phyloP scores from a whole-genome alignment of 1,140 invertebrate species.

The Dryas iulia region DNA sequence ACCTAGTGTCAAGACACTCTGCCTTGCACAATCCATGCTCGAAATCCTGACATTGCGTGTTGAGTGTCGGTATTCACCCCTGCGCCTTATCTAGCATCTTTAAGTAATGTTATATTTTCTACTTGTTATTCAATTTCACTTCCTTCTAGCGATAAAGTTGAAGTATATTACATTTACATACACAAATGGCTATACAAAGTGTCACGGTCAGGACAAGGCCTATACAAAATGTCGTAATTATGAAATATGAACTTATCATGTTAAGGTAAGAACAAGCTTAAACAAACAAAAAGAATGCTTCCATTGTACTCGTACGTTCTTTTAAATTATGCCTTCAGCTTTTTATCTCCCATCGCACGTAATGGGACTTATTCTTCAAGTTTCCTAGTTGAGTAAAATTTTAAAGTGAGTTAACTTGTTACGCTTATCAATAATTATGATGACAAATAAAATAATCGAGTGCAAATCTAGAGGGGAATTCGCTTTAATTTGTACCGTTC shows the following conservation, averaged over 20 bases:
- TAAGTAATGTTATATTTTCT: too few species aligned
- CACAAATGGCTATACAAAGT: neutral
- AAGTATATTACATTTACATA: neutral
- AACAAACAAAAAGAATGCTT: neutral
- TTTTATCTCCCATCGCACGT: neutral
- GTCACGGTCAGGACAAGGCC: neutral
- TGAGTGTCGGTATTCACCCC: too few species aligned
- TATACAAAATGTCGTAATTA: neutral
- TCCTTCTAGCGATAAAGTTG: neutral
- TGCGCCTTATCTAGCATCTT: too few species aligned
- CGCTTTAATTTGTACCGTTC: constrained; percentile 43
- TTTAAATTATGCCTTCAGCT: neutral
- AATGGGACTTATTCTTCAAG: neutral
- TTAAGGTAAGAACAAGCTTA: constrained; percentile 4
- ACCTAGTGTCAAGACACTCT: too few species aligned
- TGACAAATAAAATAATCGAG: constrained; percentile 38
- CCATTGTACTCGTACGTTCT: neutral
- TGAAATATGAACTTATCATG: neutral
- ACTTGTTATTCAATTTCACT: too few species aligned
- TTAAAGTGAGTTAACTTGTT: constrained; percentile 11
- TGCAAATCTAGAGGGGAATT: constrained; percentile 45
- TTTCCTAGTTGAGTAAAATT: neutral
- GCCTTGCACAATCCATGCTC: too few species aligned
- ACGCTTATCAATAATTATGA: constrained; percentile 26
- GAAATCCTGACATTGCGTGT: too few species aligned